Conservation (phyloP, 2,797 vertebrate genomes). For the Dipus sagitta region DNA sequence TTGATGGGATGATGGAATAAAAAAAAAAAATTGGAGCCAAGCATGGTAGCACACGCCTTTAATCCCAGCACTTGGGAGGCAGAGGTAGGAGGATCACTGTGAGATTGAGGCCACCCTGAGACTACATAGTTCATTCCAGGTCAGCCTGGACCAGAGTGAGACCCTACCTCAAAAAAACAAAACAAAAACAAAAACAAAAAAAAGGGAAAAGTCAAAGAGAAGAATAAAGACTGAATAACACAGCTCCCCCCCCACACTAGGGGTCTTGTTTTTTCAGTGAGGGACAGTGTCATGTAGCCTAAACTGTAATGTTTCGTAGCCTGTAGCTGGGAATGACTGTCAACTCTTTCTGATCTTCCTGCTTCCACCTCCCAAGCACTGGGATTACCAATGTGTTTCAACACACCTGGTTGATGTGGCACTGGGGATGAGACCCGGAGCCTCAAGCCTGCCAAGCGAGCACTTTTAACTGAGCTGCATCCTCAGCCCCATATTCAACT, state of each 20-base stretch:
- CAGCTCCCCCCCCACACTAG: neutral
- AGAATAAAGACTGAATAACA: neutral
- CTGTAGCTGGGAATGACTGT: too few relatives aligned
- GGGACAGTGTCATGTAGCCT: neutral
- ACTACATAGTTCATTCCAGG: too few relatives aligned
- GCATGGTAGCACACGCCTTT: too few relatives aligned
- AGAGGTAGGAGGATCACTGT: too few relatives aligned
- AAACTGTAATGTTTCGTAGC: too few relatives aligned
- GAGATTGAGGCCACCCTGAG: too few relatives aligned
- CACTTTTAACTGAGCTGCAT: neutral
- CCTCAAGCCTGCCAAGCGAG: neutral
- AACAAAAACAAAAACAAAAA: neutral
- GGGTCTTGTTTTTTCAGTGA: too few relatives aligned
- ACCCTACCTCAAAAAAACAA: too few relatives aligned
- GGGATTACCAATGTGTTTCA: neutral
- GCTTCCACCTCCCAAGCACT: neutral
- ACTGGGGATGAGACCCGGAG: neutral
- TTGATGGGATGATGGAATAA: neutral
- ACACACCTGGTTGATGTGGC: neutral
- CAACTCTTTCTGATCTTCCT: neutral
- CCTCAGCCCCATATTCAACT: too few relatives aligned
- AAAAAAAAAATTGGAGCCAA: neutral
- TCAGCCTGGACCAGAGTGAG: too few relatives aligned
- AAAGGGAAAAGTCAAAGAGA: conserved; percentile 2
- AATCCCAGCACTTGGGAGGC: too few relatives aligned